Base-by-base conservation (phyloP, 2,113 vertebrate species). In the Psephotus haematonotus region DNA sequence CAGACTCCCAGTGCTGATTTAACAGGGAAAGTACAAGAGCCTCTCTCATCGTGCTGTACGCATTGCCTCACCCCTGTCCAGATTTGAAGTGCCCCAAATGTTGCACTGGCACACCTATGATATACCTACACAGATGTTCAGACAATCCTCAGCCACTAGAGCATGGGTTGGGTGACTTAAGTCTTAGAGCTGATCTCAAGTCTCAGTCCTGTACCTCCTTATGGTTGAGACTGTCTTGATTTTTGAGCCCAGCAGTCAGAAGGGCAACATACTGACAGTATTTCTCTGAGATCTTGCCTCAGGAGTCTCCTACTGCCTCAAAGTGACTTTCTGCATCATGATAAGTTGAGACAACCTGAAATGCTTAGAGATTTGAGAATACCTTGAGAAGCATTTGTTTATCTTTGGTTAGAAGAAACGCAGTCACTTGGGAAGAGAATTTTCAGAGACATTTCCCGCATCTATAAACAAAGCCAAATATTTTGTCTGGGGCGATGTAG, bases 391-490 rank as follows among this genome's bases (percentile, higher is more conserved):
- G 39, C 17, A 3, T 65, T 91, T 95, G 47, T 90, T 94, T 91
- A 19, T 52, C 75, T 76, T 55, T 62, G 24, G 78, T 65, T 39
- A 55, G 82, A 80, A 85, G 78, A 55, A 60, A 72, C 14, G 15
- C 35, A 80, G 65, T 14, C 74, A 37, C 87, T 87, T 75, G 90
- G 90, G 85, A 91, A 95, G 62, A n/a, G 23, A 46, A 85, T 63
- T 82, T 91, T 64, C 92, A 65, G 90, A 35, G 3, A 39, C 28
- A 23, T 52, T 91, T 93, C 64, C 67, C 76, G 35, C 47, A 52
- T 69, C 88, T 31, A 12, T 79, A 91, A 90, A 96, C 39, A 93
- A 90, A 92, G 79, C 44, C 67, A 88, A 92, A 88, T 93, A 93
- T 95, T 96, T 90, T 85, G 70, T 68, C 70, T 92, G 65, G 17